Base-by-base conservation (phyloP, 2,888 invertebrate genomes). In the Hoplodrina blanda region DNA sequence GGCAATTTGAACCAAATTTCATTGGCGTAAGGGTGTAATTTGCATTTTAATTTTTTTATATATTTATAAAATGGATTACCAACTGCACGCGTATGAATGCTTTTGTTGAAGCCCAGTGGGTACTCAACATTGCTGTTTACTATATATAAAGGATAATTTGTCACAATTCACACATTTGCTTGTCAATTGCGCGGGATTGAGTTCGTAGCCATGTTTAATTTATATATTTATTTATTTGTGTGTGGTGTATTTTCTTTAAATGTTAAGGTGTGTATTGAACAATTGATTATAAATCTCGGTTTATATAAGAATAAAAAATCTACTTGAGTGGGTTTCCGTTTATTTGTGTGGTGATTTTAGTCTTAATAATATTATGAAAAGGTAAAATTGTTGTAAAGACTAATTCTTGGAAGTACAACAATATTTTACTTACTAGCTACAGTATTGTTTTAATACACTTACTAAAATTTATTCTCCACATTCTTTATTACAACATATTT, bases 121-220 rank as follows among this genome's bases (percentile, higher is more conserved):
- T 85, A 63, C 67, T 69, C 60, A 81, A 69, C 68, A 78, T 74
- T 68, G 69, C 55, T 37, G 76, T 83, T 85, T 84, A 79, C 73
- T 68, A 60, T 87, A 87, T 89, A 89, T 85, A 89, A 80, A 76
- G 77, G 64, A 71, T 84, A 83, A 84, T 86, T 84, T 84, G 74
- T 74, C 68, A 70, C 60, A 84, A 78, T 91, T 91, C 85, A 88
- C 91, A 90, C 92, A 92, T 92, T 93, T 87, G 78, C 76, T 78
- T 69, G 57, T 55, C 69, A 44, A 52, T 41, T 73, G 52, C 69
- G 37, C 20, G 61, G 54, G 59, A 61, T 75, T 55, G 49, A 57
- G 62, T 73, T 75, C 50, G 62, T n/a, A 59, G 57, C 44, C 56
- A 84, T 84, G 84, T 76, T 54, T n/a, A 49, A 60, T 30, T 64